Evolutionary conservation across 2,113 vertebrate genomes (phyloP), one percentile per base, ranked within the genome.

Genomic region (Baryphthengus martii): DNA sequence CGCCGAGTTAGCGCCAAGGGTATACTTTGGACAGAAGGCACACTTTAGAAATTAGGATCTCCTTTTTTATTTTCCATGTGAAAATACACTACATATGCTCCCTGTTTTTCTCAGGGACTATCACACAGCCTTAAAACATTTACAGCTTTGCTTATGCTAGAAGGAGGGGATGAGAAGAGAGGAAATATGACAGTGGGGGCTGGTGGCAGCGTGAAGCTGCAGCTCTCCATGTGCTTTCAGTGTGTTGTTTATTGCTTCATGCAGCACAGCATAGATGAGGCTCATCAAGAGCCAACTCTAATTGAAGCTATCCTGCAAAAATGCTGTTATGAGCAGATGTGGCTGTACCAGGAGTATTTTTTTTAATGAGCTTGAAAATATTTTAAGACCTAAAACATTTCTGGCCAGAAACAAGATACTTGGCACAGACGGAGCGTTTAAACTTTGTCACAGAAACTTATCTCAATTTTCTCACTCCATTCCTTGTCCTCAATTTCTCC

Each of bases 51-150:
- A 96, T 97, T 91, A 95, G 84, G 93, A 89, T 87, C 91, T 95
- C 85, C 12, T 93, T 86, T 67, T 63, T 47, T 67, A 97, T 91
- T 97, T 96, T 83, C 28, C 71, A 21, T 93, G 83, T 96, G 96
- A 97, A 98, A 97, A 98, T 97, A 81, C 73, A 85, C 86, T 96
- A 85, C 96, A 97, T 98, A 97, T 98, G 97, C 87, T 98, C 70
- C 63, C 84, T 93, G 86, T 97, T 98, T 98, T 98, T 95, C 96
- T 97, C 96, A 91, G 97, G 93, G 97, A 96, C 94, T 94, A 83
- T 97, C 97, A 93, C 56, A 86, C 24, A 80, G 83, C 76, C 82
- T 84, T 97, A 95, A 97, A 98, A 97, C 96, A 93, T 97, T 98
- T 97, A 97, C 86, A 93, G 93, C 86, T 96, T 96, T 94, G 56